Percentiles rank a stretch among this genome's conserved stretches.
Evolutionary conservation across 2,113 vertebrate species (phyloP).

Genomic region (Ameiurus melas): DNA sequence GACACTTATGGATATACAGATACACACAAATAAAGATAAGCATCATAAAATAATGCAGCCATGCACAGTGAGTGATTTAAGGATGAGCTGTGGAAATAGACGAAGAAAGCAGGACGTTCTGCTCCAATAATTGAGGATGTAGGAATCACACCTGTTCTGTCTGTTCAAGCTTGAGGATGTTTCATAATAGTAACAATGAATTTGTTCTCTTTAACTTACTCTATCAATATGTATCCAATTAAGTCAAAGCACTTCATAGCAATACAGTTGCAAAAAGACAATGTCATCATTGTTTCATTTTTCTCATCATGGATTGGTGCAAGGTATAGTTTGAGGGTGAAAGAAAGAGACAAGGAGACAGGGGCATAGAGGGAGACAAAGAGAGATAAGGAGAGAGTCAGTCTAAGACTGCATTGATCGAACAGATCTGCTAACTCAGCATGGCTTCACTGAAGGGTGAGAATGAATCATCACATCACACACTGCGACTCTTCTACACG

Average conservation of each 20-base stretch:
- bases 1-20: background rate
- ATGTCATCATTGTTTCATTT: background rate
- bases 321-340: constrained; percentile 9
- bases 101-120: constrained; percentile 9
- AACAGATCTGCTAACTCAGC: constrained; percentile 44
- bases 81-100: background rate
- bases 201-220: no score
- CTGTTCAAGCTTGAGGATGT: background rate
- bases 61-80: constrained; percentile 30
- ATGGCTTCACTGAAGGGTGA: constrained; percentile 31
- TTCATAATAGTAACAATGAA: background rate
- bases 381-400: constrained; percentile 11
- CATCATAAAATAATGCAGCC: constrained; percentile 22
- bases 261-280: background rate
- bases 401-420: constrained; percentile 48
- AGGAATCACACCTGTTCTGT: background rate
- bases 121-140: background rate
- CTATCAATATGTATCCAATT: background rate
- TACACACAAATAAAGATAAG: background rate
- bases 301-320: constrained; percentile 6
- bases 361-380: background rate
- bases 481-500: constrained; percentile 1
- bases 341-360: background rate
- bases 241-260: background rate
- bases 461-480: constrained; percentile 33